Base-by-base conservation (phyloP, 2,797 vertebrate species). In the Sebastes variabilis region DNA sequence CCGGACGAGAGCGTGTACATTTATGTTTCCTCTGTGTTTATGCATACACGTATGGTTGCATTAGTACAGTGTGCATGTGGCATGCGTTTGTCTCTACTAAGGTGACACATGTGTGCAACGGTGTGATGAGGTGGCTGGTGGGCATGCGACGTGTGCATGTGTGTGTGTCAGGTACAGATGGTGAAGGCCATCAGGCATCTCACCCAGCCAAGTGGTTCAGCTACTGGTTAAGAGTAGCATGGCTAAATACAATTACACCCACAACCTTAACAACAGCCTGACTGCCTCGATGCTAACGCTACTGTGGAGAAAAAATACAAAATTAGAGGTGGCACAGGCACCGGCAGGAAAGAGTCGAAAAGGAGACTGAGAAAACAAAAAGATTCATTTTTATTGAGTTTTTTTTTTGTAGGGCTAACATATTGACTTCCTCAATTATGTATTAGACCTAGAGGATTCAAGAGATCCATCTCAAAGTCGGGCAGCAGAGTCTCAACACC, bases 141-240 rank as follows among this genome's bases (percentile, higher is more conserved):
- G 62, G 58, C 5, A 24, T 66, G 46, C 6, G 18, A 25, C 5
- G 7, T 42, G 60, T 61, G 70, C 64, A 56, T 67, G 9, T 54
- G n/a, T 72, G 32, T 75, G 58, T 60, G 20, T 52, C 58, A 61
- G 68, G 67, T 66, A 64, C 79, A 83, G 74, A 87, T 87, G 79
- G 83, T 71, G 49, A 55, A 42, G 73, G 71, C 68, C 81, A 72
- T 59, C 69, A 62, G 75, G 56, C 71, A 32, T 52, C 46, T 46
- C 59, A 66, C 24, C 58, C 36, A 56, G 83, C 80, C 74, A 84
- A 85, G 66, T 61, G 54, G 49, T 81, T 80, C 54, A 84, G 66
- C 54, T 70, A 55, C 61, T 86, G 77, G 74, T 88, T 87, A 83
- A 80, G 70, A 81, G 70, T 22, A 68, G 42, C 61, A 71, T 24